phyloP scores from a whole-genome alignment of 2,888 invertebrate species.

The Sphinx pinastri region DNA sequence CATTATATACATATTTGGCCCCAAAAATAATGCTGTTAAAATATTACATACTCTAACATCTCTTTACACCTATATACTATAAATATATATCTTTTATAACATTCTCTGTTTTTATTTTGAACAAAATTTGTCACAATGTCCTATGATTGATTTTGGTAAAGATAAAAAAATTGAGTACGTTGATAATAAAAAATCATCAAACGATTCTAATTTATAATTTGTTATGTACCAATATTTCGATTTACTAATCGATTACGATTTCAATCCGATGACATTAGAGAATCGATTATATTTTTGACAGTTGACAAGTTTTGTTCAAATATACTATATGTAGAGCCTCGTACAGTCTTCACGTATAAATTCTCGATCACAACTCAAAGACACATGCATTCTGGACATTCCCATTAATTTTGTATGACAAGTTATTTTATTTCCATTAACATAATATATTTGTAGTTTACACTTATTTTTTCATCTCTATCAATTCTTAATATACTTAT shows the following conservation, averaged over 20 bases:
- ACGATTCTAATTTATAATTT: too few relatives aligned
- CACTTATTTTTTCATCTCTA: too few relatives aligned
- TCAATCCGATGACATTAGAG: background rate
- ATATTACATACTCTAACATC: conserved; percentile 32
- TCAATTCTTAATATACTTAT: too few relatives aligned
- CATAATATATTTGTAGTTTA: background rate
- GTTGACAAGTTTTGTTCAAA: conserved; percentile 38
- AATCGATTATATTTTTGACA: conserved; percentile 37
- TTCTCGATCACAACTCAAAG: conserved; percentile 67
- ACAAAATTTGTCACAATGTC: background rate
- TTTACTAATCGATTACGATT: background rate
- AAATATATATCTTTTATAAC: conserved; percentile 30
- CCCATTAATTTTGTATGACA: conserved; percentile 6
- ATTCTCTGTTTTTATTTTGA: conserved; percentile 34
- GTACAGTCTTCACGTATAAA: conserved; percentile 73
- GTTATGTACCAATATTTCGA: too few relatives aligned
- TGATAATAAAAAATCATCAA: too few relatives aligned
- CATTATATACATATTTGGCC: conserved; percentile 70
- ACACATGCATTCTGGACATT: background rate
- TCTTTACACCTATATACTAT: conserved; percentile 42
- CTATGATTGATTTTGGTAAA: background rate
- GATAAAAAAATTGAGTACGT: background rate
- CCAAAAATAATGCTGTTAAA: conserved; percentile 39
- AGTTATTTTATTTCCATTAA: background rate
- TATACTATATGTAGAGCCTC: conserved; percentile 67